Conservation (phyloP, 2,113 vertebrate species). For the Sus scrofa region DNA sequence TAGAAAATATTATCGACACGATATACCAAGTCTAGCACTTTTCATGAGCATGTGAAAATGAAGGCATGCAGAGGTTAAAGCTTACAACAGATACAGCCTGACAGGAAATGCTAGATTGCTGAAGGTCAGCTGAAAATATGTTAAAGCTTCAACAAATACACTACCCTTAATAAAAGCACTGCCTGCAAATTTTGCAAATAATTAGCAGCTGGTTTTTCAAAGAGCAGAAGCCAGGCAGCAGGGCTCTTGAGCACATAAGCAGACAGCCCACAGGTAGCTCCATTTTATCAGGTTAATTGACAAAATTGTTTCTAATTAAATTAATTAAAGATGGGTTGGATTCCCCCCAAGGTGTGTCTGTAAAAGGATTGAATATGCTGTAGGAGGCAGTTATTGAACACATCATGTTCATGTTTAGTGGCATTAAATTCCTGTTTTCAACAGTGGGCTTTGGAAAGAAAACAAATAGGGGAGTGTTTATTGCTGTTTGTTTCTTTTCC, state of each 20-base stretch:
- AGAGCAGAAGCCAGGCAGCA: conserved; percentile 57
- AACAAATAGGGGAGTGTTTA: background rate
- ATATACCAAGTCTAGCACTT: conserved; percentile 40
- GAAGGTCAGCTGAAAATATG: conserved; percentile 49
- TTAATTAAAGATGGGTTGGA: conserved; percentile 76
- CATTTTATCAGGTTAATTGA: conserved; percentile 78
- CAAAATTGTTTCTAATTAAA: conserved; percentile 75
- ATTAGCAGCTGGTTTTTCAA: conserved; percentile 77
- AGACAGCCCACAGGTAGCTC: conserved; percentile 65
- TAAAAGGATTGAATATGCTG: conserved; percentile 50
- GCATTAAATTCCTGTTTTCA: background rate
- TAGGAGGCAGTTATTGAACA: conserved; percentile 15
- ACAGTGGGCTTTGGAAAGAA: background rate
- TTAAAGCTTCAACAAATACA: conserved; percentile 60
- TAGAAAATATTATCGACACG: conserved; percentile 31
- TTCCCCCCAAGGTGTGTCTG: conserved; percentile 62
- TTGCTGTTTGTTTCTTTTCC: background rate
- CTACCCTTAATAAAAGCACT: conserved; percentile 63
- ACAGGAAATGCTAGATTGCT: conserved; percentile 22
- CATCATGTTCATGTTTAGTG: background rate
- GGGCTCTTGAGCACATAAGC: conserved; percentile 62
- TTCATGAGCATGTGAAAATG: background rate
- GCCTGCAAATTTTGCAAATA: conserved; percentile 60
- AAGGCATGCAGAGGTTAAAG: background rate
- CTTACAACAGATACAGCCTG: background rate